Conservation (phyloP, 2,797 vertebrate species). For the Setipinna tenuifilis region DNA sequence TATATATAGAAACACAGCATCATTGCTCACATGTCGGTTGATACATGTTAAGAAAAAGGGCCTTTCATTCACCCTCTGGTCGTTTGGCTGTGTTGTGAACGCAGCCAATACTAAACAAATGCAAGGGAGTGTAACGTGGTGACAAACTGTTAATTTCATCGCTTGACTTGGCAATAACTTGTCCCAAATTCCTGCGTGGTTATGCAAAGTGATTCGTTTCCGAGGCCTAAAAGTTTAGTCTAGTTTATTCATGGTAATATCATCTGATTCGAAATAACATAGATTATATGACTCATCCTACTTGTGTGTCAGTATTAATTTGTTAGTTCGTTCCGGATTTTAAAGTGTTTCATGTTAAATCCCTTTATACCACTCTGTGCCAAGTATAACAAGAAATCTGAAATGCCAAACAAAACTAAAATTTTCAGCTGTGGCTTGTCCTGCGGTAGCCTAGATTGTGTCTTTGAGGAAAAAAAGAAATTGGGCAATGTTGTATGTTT, state of each 20-base stretch:
- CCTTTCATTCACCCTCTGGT: background rate
- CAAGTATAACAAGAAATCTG: background rate
- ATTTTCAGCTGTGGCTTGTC: background rate
- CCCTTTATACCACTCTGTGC: background rate
- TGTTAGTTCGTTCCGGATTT: background rate
- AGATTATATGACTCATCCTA: too few species aligned
- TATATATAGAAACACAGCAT: background rate
- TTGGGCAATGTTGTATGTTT: background rate
- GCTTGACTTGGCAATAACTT: constrained; percentile 60
- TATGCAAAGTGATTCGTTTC: constrained; percentile 40
- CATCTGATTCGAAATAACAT: background rate
- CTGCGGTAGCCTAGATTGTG: background rate
- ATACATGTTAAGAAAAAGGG: background rate
- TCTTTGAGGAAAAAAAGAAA: background rate
- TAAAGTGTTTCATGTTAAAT: background rate
- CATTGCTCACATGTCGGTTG: background rate
- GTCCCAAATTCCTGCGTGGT: constrained; percentile 62
- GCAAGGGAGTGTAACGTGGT: background rate
- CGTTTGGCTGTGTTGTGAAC: background rate
- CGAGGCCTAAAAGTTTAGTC: background rate
- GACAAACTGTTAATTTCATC: constrained; percentile 44
- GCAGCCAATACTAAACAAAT: background rate
- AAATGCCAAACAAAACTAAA: background rate
- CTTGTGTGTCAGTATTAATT: background rate
- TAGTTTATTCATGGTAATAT: background rate